Evolutionary conservation across 2,113 vertebrate species (phyloP).

Genomic region (Phodopus roborovskii): DNA sequence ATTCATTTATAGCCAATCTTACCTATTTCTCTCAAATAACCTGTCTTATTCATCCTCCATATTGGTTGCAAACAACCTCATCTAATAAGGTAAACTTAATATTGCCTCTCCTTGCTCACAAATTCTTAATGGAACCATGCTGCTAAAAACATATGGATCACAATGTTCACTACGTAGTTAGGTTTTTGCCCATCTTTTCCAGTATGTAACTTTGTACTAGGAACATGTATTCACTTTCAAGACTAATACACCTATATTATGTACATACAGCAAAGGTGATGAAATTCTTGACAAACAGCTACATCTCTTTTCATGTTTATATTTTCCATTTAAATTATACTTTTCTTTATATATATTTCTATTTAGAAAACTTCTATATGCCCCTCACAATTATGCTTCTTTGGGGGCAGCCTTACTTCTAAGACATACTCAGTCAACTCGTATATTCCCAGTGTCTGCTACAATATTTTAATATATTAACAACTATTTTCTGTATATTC

Average conservation of each 20-base stretch:
- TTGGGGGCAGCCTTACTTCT: neutral
- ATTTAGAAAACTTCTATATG: slow-evolving; percentile 1
- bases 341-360: neutral
- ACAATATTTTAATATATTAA: neutral
- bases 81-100: neutral
- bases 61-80: neutral
- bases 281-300: neutral
- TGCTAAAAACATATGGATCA: neutral
- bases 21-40: neutral
- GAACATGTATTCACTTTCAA: neutral
- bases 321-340: neutral
- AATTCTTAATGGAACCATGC: neutral
- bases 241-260: neutral
- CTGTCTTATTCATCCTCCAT: neutral
- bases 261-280: neutral
- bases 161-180: neutral
- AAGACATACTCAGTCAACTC: neutral
- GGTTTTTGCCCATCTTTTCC: neutral
- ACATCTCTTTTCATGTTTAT: neutral
- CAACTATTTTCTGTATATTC: neutral
- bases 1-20: neutral
- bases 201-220: neutral
- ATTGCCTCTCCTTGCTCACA: neutral
- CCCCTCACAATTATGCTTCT: neutral
- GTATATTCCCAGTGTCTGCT: neutral